Conservation (phyloP, 1,140 invertebrate genomes). For the Drosophila micromelanica region DNA sequence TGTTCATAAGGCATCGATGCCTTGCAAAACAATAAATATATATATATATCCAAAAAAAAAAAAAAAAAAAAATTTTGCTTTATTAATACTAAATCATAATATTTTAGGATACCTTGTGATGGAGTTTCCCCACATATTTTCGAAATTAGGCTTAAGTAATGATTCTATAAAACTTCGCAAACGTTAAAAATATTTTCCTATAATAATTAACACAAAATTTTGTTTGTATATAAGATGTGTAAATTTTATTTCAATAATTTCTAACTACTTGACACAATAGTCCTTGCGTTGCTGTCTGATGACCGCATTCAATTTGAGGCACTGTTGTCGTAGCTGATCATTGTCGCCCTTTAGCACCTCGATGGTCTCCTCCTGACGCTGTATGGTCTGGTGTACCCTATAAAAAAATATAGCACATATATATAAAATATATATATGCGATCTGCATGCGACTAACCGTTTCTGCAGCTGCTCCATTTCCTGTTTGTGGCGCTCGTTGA, state of each 20-base stretch:
- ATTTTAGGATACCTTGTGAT: too few species aligned
- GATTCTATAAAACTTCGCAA: too few species aligned
- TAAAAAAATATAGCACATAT: neutral
- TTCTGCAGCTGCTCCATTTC: conserved; percentile 85
- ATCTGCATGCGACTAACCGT: conserved; percentile 32
- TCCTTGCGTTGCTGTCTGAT: conserved; percentile 91
- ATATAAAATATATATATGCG: neutral
- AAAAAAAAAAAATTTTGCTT: too few species aligned
- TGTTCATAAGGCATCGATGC: too few species aligned
- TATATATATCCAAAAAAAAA: too few species aligned
- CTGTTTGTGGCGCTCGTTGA: conserved; percentile 84
- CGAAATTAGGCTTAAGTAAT: too few species aligned
- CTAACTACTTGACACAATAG: conserved; percentile 85
- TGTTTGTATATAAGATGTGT: neutral
- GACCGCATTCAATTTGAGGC: conserved; percentile 90
- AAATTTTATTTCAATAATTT: neutral
- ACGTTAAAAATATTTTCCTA: neutral
- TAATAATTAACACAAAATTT: neutral
- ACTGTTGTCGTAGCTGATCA: conserved; percentile 88
- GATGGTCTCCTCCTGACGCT: conserved; percentile 90
- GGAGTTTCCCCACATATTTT: too few species aligned
- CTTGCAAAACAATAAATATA: too few species aligned
- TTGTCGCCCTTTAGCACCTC: conserved; percentile 89
- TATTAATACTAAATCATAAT: too few species aligned
- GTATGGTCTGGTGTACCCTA: conserved; percentile 91